A percentile compares a stretch with the other conserved stretches of the same genome.
phyloP scores from a whole-genome alignment of 2,797 vertebrate genomes.

The Silurus aristotelis region DNA sequence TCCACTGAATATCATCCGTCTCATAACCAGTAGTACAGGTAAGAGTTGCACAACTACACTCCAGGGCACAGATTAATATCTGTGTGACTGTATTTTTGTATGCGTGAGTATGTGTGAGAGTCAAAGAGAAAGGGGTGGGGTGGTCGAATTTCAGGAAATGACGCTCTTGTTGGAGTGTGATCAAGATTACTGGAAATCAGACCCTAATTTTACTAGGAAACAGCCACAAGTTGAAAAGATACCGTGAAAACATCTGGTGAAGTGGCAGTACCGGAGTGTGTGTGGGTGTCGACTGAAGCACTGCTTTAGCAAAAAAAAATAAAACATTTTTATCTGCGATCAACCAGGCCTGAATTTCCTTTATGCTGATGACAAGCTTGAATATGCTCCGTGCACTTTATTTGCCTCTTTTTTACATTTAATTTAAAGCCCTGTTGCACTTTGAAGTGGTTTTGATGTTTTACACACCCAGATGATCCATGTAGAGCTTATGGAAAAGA shows the following conservation, averaged over 20 bases:
- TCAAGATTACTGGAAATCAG: slow-evolving; percentile 38
- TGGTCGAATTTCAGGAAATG: slow-evolving; percentile 49
- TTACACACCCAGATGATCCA: not conserved
- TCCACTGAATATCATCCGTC: not conserved
- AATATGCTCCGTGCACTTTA: not conserved
- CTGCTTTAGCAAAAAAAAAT: no score
- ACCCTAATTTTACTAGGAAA: slow-evolving; percentile 31
- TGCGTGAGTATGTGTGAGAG: not conserved
- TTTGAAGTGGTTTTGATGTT: not conserved
- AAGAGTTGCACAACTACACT: slow-evolving; percentile 24
- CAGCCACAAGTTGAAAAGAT: not conserved
- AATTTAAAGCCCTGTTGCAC: not conserved
- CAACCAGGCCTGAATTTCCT: not conserved
- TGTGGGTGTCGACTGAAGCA: no score
- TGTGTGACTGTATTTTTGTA: slow-evolving; percentile 3
- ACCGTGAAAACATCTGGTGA: not conserved
- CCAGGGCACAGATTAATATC: slow-evolving; percentile 20
- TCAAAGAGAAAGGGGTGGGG: slow-evolving; percentile 13
- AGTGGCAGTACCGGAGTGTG: not conserved
- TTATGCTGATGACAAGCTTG: not conserved
- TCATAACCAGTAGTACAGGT: slow-evolving; percentile 14
- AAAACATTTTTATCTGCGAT: no score
- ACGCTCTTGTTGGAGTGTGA: slow-evolving; percentile 35
- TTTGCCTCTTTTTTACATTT: not conserved
- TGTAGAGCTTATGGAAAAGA: not conserved